Percentiles rank a stretch among this genome's conserved stretches.
These are phyloP conservation scores for Mycogona germanica DNA, from an alignment of 2,888 invertebrate genomes.

Conservation along the genomic window DNA sequence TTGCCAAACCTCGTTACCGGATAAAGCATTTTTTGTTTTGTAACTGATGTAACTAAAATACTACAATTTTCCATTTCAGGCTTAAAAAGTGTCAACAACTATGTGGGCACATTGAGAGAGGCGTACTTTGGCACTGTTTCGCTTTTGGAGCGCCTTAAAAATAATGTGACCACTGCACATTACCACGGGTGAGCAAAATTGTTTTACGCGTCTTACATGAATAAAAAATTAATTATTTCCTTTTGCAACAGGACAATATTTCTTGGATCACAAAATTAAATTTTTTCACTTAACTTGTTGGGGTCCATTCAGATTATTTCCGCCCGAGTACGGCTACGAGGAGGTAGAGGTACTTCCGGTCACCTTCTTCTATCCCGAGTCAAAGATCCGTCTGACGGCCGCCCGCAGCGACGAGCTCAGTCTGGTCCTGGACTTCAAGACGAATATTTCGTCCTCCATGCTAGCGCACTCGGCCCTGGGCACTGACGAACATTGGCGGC, in stretches of 20 bases:
- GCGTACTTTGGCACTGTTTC: conserved; percentile 89
- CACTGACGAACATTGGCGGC: conserved; percentile 61
- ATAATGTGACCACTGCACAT: conserved; percentile 64
- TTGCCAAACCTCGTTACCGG: too few species aligned
- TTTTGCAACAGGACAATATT: background rate
- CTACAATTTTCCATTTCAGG: conserved; percentile 35
- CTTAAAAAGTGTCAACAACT: conserved; percentile 66
- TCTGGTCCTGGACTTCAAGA: conserved; percentile 76
- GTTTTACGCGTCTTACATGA: too few species aligned
- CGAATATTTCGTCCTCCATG: conserved; percentile 67
- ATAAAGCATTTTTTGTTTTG: background rate
- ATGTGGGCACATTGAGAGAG: conserved; percentile 78
- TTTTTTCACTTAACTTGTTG: conserved; percentile 38
- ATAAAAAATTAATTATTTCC: background rate
- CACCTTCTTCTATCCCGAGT: conserved; percentile 80
- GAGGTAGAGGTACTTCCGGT: conserved; percentile 79
- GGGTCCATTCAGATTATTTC: conserved; percentile 58
- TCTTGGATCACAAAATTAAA: background rate
- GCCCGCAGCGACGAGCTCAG: conserved; percentile 59
- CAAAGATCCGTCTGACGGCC: conserved; percentile 75
- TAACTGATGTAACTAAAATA: background rate
- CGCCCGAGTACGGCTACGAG: conserved; percentile 69
- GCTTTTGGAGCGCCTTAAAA: conserved; percentile 73
- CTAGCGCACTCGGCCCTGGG: conserved; percentile 70
- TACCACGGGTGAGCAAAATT: conserved; percentile 31